Base-by-base conservation (phyloP, 2,888 invertebrate genomes). In the Eurytoma adleriae region DNA sequence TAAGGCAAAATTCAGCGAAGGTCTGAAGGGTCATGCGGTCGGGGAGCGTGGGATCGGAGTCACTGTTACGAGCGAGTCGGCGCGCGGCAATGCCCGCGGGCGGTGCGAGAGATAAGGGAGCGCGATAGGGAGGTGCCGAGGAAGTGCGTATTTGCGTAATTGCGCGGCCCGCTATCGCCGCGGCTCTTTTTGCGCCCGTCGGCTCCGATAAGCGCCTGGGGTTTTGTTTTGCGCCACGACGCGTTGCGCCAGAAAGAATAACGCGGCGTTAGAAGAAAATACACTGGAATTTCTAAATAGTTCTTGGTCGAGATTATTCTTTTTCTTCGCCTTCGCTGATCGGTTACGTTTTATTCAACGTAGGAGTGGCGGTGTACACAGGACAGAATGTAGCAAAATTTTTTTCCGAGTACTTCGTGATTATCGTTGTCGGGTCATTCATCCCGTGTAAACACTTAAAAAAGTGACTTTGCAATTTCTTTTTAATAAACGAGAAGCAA, bases 1-100 rank as follows among this genome's bases (percentile, higher is more conserved):
- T 40, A 1, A 40, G 40, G 1, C 7, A 10, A 40, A 10, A 7
- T 1, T 40, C 10, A 10, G 40, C 40, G 7, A 10, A 40, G 40
- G 10, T 1, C 1, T 10, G 7, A 40, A 40, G 10, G 40, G n/a
- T 5, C 50, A 12, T 10, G 48, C 57, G 57, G 74, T 24, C 50
- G 50, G 40, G 40, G 54, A 78, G 67, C 78, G 78, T 78, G 78
- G 78, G 78, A 78, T 81, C 81, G 75, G 71, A 81, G 75, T 74
- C 75, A 75, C 50, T 72, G 74, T 69, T 76, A 77, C 76, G 76
- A 66, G 57, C 13, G 18, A 54, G 54, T 54, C 7, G 12, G 52
- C 20, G 56, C 16, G 18, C 18, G 54, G 30, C 12, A 52, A 30
- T 12, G n/a, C 12, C 10, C n/a, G 40, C n/a, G 30, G 27, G 57